These are phyloP conservation scores for Regulus satrapa DNA, from an alignment of 2,113 vertebrate species.

Conservation along the genomic window DNA sequence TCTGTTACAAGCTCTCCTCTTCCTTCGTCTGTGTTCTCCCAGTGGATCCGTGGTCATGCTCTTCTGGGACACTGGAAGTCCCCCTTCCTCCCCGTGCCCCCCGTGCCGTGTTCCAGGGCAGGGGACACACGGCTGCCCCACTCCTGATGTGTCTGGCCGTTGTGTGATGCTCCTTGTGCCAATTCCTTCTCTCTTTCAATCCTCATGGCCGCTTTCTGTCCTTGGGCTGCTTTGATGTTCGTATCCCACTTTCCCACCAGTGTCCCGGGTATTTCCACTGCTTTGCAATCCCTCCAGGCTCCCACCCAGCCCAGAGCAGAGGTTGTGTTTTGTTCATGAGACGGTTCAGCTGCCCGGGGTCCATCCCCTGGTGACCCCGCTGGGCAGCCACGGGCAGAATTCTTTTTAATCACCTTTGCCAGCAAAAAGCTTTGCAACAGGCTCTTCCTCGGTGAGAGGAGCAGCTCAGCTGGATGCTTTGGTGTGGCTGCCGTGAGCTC, in stretches of 20 bases:
- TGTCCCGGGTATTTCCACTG: neutral
- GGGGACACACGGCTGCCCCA: neutral
- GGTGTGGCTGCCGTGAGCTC: too few species aligned
- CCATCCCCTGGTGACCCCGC: neutral
- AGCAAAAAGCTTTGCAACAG: neutral
- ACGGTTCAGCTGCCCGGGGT: neutral
- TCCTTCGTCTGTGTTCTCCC: accelerated
- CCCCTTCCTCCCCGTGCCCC: too few species aligned
- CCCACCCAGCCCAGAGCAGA: neutral
- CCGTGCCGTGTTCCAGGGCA: accelerated
- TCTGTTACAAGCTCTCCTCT: neutral
- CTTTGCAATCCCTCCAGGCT: neutral
- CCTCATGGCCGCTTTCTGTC: neutral
- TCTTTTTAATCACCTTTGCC: neutral
- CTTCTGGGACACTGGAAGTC: too few species aligned
- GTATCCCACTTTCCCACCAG: accelerated
- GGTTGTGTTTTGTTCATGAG: neutral
- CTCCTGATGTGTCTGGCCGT: neutral
- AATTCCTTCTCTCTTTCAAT: neutral
- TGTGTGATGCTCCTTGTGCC: accelerated
- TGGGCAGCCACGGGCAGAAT: neutral
- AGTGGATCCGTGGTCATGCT: accelerated
- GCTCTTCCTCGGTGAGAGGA: neutral
- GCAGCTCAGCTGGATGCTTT: neutral
- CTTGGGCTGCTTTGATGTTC: neutral